A percentile compares a stretch with the other conserved stretches of the same genome.
Evolutionary conservation across 1,140 invertebrate genomes (phyloP).

Genomic region (Saccostrea cuccullata): DNA sequence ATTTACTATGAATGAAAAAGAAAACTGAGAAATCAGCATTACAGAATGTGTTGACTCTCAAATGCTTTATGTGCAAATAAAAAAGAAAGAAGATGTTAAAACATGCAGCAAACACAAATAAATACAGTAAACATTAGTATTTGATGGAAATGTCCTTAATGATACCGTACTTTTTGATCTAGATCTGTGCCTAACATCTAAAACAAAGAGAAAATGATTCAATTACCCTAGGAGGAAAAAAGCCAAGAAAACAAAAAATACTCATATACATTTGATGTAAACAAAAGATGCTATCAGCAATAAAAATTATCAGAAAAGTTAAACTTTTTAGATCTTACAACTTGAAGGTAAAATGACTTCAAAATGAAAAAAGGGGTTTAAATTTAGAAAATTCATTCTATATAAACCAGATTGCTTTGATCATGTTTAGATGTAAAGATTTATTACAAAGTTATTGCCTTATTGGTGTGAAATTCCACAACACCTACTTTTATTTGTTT

Average conservation of each 20-base stretch:
- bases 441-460: too few relatives aligned
- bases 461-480: too few relatives aligned
- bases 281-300: background rate
- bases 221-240: background rate
- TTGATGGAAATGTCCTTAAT: background rate
- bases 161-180: slow-evolving; percentile 35
- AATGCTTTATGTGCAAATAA: background rate
- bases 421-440: too few relatives aligned
- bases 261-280: background rate
- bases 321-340: too few relatives aligned
- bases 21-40: background rate
- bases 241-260: background rate
- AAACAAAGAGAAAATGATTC: slow-evolving; percentile 26
- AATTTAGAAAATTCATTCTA: too few relatives aligned
- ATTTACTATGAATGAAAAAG: background rate
- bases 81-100: background rate
- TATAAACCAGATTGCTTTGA: too few relatives aligned
- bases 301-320: too few relatives aligned
- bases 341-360: too few relatives aligned
- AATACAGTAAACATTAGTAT: slow-evolving; percentile 13
- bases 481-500: too few relatives aligned
- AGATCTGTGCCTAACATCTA: slow-evolving; percentile 37
- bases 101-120: slow-evolving; percentile 12
- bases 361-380: too few relatives aligned
- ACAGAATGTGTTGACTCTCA: slow-evolving; percentile 2